These are phyloP conservation scores for Propithecus perrieri DNA, from an alignment of 2,797 vertebrate genomes.

Conservation along the genomic window DNA sequence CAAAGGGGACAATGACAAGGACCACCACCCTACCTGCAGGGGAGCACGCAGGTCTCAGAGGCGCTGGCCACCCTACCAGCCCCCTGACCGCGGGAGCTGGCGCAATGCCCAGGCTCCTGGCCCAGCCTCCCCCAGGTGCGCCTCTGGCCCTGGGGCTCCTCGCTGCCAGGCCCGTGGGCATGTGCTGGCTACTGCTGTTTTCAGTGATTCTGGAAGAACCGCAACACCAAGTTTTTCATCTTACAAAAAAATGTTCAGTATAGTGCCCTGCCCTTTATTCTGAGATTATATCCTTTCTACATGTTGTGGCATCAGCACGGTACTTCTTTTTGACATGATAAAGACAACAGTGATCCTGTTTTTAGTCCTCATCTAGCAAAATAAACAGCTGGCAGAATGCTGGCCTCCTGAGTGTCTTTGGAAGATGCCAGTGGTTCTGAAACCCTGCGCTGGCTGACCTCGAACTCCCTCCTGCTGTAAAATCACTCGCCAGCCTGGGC, in stretches of 20 bases:
- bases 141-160: neutral
- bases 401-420: neutral
- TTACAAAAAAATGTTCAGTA: neutral
- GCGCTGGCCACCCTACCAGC: neutral
- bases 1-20: rapidly evolving
- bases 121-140: neutral
- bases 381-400: neutral
- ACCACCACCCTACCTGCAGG: neutral
- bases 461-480: neutral
- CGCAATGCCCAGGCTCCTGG: neutral
- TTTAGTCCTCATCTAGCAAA: neutral
- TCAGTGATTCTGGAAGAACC: neutral
- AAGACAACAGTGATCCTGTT: neutral
- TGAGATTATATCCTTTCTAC: neutral
- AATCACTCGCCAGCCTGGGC: rapidly evolving
- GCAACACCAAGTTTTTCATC: neutral
- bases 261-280: neutral
- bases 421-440: neutral
- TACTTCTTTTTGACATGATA: neutral
- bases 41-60: neutral
- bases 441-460: neutral
- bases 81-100: neutral
- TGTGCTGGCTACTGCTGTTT: neutral
- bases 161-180: neutral
- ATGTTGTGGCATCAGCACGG: neutral